These are phyloP conservation scores for Allobates femoralis DNA, from an alignment of 2,797 vertebrate species.

Conservation along the genomic window DNA sequence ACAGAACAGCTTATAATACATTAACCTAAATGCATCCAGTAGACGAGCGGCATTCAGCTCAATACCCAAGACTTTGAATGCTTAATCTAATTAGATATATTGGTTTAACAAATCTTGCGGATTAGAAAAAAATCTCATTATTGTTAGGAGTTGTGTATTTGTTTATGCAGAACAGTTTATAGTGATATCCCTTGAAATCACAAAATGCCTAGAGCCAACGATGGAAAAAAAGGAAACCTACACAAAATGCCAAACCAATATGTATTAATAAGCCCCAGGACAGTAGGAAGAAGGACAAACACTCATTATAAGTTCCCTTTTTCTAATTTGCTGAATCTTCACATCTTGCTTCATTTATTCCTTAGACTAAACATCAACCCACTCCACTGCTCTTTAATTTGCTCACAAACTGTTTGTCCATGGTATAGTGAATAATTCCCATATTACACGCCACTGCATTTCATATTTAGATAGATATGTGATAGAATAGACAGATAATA, in stretches of 20 bases:
- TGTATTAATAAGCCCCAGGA: slow-evolving; percentile 64
- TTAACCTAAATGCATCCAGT: no score
- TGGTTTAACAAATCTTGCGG: slow-evolving; percentile 66
- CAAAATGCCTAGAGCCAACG: slow-evolving; percentile 65
- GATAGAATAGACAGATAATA: background rate
- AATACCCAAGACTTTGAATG: slow-evolving; percentile 55
- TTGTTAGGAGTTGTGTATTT: slow-evolving; percentile 45
- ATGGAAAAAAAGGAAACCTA: slow-evolving; percentile 41
- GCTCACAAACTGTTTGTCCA: slow-evolving; percentile 40
- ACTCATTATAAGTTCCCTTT: slow-evolving; percentile 61
- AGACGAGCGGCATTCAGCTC: background rate
- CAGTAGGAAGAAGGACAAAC: slow-evolving; percentile 37
- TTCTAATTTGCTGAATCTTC: slow-evolving; percentile 51
- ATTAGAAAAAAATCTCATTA: slow-evolving; percentile 66
- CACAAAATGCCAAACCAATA: slow-evolving; percentile 51
- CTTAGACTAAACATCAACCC: slow-evolving; percentile 49
- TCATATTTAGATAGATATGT: background rate
- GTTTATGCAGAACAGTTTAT: slow-evolving; percentile 69
- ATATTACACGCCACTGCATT: background rate
- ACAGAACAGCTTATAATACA: no score
- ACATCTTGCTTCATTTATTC: slow-evolving; percentile 58
- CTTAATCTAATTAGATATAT: slow-evolving; percentile 68
- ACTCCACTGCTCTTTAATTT: slow-evolving; percentile 36
- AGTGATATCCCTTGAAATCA: slow-evolving; percentile 66
- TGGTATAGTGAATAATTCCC: background rate